Conservation (phyloP, 2,797 vertebrate genomes). For the Coluber constrictor region DNA sequence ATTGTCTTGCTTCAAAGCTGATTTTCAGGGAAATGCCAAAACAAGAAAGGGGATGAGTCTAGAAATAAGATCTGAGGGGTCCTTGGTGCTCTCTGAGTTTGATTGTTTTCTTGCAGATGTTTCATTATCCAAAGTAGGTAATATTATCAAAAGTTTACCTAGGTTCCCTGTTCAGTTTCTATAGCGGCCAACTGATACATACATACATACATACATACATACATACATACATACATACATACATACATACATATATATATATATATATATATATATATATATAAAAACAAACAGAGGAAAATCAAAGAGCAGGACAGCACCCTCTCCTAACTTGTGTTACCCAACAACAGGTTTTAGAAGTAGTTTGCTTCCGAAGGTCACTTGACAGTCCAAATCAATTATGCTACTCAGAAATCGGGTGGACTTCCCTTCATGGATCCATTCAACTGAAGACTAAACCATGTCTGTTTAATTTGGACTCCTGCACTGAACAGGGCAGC, state of each 20-base stretch:
- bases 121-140: neutral
- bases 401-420: neutral
- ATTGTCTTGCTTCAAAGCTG: neutral
- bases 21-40: neutral
- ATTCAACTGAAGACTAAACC: neutral
- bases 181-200: neutral
- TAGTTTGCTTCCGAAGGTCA: neutral
- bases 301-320: neutral
- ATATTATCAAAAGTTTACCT: neutral
- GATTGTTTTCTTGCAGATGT: neutral
- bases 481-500: neutral
- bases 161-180: neutral
- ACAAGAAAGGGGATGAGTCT: neutral
- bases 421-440: neutral
- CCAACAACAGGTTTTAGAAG: neutral
- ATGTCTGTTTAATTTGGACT: neutral
- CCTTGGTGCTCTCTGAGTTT: neutral
- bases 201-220: too few species aligned
- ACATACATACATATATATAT: too few species aligned
- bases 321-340: neutral
- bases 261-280: too few species aligned
- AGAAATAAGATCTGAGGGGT: neutral
- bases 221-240: too few species aligned
- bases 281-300: neutral
- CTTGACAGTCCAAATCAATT: neutral